Conservation (phyloP, 1,140 invertebrate species). For the Notospermus geniculatus region DNA sequence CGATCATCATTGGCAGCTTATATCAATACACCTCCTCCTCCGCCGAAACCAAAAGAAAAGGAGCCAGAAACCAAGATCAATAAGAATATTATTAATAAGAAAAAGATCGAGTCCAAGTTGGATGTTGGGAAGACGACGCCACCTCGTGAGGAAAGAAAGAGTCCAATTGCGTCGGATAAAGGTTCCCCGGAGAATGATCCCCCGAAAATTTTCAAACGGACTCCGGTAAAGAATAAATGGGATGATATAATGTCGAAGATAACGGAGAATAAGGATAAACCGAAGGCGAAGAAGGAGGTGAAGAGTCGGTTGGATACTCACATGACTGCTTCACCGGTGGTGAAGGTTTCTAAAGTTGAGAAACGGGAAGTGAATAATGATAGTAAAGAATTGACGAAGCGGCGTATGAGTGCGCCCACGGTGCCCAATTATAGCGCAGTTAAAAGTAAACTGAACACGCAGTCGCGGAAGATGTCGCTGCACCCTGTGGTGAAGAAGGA, state of each 20-base stretch:
- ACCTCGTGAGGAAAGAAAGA: background rate
- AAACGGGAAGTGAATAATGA: background rate
- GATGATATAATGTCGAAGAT: conserved; percentile 55
- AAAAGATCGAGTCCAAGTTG: conserved; percentile 12
- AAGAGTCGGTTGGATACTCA: conserved; percentile 50
- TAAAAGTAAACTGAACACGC: conserved; percentile 41
- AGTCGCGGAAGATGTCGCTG: conserved; percentile 10
- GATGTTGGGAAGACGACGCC: conserved; percentile 5
- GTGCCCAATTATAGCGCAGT: conserved; percentile 46
- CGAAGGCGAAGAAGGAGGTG: conserved; percentile 48
- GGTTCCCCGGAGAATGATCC: conserved; percentile 30
- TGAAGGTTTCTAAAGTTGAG: background rate
- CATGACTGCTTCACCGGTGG: conserved; percentile 23
- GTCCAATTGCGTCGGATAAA: conserved; percentile 11
- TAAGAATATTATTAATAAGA: conserved; percentile 26
- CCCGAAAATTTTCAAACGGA: conserved; percentile 40
- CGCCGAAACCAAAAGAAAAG: conserved; percentile 30
- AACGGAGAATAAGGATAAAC: conserved; percentile 43
- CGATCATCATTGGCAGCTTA: conserved; percentile 44
- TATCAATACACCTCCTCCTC: conserved; percentile 33
- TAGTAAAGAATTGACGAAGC: background rate
- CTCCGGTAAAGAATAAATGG: conserved; percentile 54
- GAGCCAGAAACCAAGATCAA: conserved; percentile 33
- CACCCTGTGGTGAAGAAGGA: background rate
- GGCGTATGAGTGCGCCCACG: conserved; percentile 3